Percentiles rank a stretch among this genome's conserved stretches.
Conservation (phyloP, 2,113 vertebrate genomes). For the Python bivittatus region DNA sequence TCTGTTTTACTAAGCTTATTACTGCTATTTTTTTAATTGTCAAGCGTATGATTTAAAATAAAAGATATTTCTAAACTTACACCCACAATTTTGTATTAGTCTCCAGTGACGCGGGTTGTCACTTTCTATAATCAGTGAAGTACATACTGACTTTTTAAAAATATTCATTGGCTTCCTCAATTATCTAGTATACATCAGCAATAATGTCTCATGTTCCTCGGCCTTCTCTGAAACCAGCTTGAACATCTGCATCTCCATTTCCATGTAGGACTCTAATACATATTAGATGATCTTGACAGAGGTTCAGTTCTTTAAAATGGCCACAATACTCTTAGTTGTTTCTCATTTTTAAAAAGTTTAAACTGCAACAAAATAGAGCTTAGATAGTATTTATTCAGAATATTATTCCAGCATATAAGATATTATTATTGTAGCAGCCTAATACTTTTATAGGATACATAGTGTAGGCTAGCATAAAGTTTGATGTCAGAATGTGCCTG, state of each 20-base stretch:
- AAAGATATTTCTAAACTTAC: not conserved
- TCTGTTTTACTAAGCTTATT: not conserved
- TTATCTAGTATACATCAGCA: too few relatives aligned
- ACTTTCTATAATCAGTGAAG: too few relatives aligned
- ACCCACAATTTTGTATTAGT: not conserved
- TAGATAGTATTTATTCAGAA: not conserved
- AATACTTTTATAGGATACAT: not conserved
- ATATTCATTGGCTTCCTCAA: too few relatives aligned
- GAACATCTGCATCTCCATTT: too few relatives aligned
- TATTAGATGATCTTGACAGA: too few relatives aligned
- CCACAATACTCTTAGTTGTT: not conserved
- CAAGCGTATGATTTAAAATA: not conserved
- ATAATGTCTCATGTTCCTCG: too few relatives aligned
- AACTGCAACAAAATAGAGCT: not conserved
- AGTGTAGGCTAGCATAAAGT: too few relatives aligned
- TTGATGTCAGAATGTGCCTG: not conserved
- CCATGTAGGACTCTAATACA: too few relatives aligned
- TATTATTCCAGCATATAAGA: not conserved
- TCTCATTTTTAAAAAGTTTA: not conserved
- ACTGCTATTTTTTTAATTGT: not conserved
- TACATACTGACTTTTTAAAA: too few relatives aligned
- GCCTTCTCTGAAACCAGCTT: too few relatives aligned
- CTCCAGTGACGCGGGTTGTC: not conserved
- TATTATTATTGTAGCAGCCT: not conserved
- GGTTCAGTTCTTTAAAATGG: not conserved